Evolutionary conservation across 2,797 vertebrate species (phyloP).

Genomic region (Ptychadena robeensis): DNA sequence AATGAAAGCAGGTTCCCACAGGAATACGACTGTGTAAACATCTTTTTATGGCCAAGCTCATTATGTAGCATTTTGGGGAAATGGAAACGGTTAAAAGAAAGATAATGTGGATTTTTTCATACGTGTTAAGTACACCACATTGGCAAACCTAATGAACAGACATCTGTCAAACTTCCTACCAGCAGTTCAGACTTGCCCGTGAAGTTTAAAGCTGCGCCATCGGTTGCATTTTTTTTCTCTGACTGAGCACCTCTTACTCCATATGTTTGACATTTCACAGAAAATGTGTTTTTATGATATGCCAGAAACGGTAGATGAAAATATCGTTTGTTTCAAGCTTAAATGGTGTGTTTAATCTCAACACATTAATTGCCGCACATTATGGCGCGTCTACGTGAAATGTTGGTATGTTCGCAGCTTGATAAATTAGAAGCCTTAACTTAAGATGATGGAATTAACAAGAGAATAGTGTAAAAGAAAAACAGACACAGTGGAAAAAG

Average conservation of each 20-base stretch:
- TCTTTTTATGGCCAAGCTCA: slow-evolving; percentile 33
- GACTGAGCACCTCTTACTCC: slow-evolving; percentile 10
- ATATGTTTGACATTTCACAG: slow-evolving; percentile 42
- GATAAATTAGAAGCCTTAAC: neutral
- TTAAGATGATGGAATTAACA: neutral
- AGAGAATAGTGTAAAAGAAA: neutral
- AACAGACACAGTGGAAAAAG: too few species aligned
- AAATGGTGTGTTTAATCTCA: too few species aligned
- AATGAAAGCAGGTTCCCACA: neutral
- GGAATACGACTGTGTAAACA: neutral
- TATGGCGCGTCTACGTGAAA: neutral
- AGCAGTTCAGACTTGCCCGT: slow-evolving; percentile 3
- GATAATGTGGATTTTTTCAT: slow-evolving; percentile 13
- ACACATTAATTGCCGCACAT: neutral
- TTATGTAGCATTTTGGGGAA: slow-evolving; percentile 29
- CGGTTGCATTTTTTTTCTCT: neutral
- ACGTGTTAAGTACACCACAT: slow-evolving; percentile 16
- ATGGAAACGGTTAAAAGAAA: slow-evolving; percentile 11
- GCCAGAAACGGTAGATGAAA: neutral
- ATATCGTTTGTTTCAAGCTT: neutral
- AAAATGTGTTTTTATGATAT: slow-evolving; percentile 13
- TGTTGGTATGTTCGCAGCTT: neutral
- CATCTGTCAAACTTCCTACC: slow-evolving; percentile 37
- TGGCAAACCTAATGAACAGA: slow-evolving; percentile 22
- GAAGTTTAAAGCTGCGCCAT: slow-evolving; percentile 21